Evolutionary conservation across 1,140 invertebrate species (phyloP), one percentile per base, ranked within the genome.

Genomic region (Sarcophaga bullata): DNA sequence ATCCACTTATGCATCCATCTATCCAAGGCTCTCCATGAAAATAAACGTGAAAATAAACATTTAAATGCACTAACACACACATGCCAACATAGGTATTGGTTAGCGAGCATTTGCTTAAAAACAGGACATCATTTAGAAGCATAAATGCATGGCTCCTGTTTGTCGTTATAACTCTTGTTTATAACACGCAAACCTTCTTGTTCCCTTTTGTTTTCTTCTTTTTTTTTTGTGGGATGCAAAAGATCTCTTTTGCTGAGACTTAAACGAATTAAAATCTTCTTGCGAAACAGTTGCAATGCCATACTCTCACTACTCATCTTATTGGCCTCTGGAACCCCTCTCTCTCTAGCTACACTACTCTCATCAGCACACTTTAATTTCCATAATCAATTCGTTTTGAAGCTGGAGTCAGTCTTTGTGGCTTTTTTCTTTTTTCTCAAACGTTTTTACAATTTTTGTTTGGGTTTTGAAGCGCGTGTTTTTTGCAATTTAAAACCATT

Each of bases 141-240:
- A 78, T 78, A 78, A 78, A 25, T 52, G 75, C 49, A 52, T 78
- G 75, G 75, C 75, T 78, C 75, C 75, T 78, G 75, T 78, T 52
- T 78, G 75, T 50, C 75, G 75, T 78, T 78, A 68, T 68, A 68
- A 68, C 62, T 68, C 62, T 68, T 68, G 62, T 68, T 68, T 68
- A 25, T 25, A 68, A 68, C 62, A 68, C 62, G 62, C 62, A 68
- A 68, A 68, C 62, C 62, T 68, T 68, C 19, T 68, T 58, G n/a
- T n/a, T n/a, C n/a, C n/a, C n/a, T n/a, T n/a, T n/a, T n/a, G n/a
- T 37, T 37, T 37, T 1, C 1, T 37, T 37, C 25, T 37, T 37
- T 37, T 37, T 37, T 37, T 37, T 37, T n/a, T n/a, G n/a, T n/a
- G n/a, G 25, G 4, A 4, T 37, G 13, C 54, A 13, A 58, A 68